Evolutionary conservation across 64 coral and sea anemone genomes (phyloP), one percentile per base, ranked within the genome.

Genomic region (Porites australiensis): DNA sequence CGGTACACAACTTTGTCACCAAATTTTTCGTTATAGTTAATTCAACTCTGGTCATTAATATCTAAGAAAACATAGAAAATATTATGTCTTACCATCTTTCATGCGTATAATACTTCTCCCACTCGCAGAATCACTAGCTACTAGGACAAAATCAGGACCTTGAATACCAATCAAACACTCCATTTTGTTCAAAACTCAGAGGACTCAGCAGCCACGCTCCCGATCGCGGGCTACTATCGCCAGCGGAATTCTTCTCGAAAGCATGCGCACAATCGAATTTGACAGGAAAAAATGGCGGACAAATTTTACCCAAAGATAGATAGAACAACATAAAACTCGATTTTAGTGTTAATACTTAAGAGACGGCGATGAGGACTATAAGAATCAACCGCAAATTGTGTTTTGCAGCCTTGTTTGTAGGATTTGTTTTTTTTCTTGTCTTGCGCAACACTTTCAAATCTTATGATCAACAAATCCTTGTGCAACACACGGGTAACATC

Each of bases 91-190:
- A 98, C 97, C 97, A 93, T 98, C 94, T 82, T 98, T 98, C 97
- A 98, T 98, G 52, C 97, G 77, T 10, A 99, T 89, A 50, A 99
- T 99, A 92, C 98, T 99, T 73, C 98, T 83, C 62, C 94, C 98
- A 72, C 94, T 96, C 16, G 88, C 88, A 88, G 94, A 93, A 92
- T 99, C 98, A 11, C 91, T 86, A 50, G 98, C 98, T 44, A 99
- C 94, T 53, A 96, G 64, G 52, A 99, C 92, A 77, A 99, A 99
- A 61, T 92, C 98, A 73, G 95, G 82, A 50, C 98, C 98, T 72
- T 99, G 94, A 55, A 99, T 91, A 70, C 98, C 98, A 79, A 99
- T 83, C 82, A 96, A 82, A 88, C 95, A 99, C 98, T 99, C 98
- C 98, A 99, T 99, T 51, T 98, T 95, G 72, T 13, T 88, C 9